These are phyloP conservation scores for Harpegnathos saltator DNA, from an alignment of 1,140 invertebrate genomes.

Conservation along the genomic window DNA sequence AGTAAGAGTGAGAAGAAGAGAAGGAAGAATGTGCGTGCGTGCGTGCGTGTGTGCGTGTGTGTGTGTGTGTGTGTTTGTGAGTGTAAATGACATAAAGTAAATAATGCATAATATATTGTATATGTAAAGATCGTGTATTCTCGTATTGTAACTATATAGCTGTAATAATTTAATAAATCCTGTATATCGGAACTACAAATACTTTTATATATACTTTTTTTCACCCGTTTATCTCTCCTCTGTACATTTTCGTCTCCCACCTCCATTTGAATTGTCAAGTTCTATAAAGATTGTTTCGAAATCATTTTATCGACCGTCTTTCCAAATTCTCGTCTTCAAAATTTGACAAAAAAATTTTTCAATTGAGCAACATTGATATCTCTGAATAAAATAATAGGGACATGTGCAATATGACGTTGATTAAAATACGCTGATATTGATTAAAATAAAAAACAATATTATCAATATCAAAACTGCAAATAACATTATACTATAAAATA, in stretches of 20 bases:
- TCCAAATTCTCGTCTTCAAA: no score
- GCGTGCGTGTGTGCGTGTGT: constrained; percentile 18
- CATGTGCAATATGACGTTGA: no score
- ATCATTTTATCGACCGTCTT: no score
- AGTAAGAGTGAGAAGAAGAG: constrained; percentile 11
- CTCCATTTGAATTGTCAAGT: not conserved
- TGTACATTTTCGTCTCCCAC: not conserved
- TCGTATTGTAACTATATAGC: constrained; percentile 78
- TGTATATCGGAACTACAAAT: constrained; percentile 70
- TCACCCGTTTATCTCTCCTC: not conserved
- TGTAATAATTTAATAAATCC: constrained; percentile 81
- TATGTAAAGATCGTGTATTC: constrained; percentile 82
- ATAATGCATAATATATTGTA: constrained; percentile 73
- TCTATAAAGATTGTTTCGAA: no score
- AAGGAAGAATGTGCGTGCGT: constrained; percentile 2
- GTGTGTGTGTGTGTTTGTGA: constrained; percentile 1
- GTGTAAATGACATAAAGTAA: constrained; percentile 58
- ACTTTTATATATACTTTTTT: not conserved
- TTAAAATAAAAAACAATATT: not conserved
- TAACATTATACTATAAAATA: not conserved
- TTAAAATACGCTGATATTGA: no score
- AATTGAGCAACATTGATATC: no score
- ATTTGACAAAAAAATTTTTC: no score
- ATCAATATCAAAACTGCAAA: not conserved
- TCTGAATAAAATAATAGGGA: no score